Evolutionary conservation across 2,113 vertebrate genomes (phyloP), one percentile per base, ranked within the genome.

Genomic region (Python bivittatus): DNA sequence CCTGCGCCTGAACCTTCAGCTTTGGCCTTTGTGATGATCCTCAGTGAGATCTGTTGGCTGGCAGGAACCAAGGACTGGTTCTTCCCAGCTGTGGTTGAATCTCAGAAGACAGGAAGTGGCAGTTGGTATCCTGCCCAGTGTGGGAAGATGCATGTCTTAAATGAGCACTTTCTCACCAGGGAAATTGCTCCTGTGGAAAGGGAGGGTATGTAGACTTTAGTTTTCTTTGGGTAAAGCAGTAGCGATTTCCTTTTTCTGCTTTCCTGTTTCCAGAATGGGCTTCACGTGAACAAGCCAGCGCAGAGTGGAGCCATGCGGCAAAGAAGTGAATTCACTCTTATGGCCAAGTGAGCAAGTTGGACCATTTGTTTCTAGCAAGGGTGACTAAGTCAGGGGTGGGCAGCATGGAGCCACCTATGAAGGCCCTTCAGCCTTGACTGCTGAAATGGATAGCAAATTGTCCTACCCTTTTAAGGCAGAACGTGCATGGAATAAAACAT

Each of bases 291-390:
- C 94, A 97, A 95, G 42, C 98, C 98, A 1, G 94, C 94, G 33
- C 96, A 97, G 72, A 98, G 90, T 22, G 68, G 68, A 0, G 98
- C 98, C 23, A 98, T 98, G 90, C 98, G 98, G 94, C 98, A 99
- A 90, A 98, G 98, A 93, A 99, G 98, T 86, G 99, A 99, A 96
- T 99, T 99, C 87, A 99, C 98, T 0, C 94, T 99, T 91, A 99
- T 99, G 98, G 98, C 99, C 89, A 99, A 99, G 99, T 99, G 97
- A 98, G 98, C 98, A 88, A 61, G 54, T 86, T 20, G 9, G 13
- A 12, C 1, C 27, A 3, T 61, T 38, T 25, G 10, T 6, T 68
- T 33, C 27, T 48, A 10, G 25, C 22, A 27, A 6, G 4, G 6
- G n/a, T 12, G 15, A 22, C 17, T 0, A 10, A 29, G 68, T 20